Evolutionary conservation across 2,113 vertebrate genomes (phyloP).

Genomic region (Sclerurus mexicanus): DNA sequence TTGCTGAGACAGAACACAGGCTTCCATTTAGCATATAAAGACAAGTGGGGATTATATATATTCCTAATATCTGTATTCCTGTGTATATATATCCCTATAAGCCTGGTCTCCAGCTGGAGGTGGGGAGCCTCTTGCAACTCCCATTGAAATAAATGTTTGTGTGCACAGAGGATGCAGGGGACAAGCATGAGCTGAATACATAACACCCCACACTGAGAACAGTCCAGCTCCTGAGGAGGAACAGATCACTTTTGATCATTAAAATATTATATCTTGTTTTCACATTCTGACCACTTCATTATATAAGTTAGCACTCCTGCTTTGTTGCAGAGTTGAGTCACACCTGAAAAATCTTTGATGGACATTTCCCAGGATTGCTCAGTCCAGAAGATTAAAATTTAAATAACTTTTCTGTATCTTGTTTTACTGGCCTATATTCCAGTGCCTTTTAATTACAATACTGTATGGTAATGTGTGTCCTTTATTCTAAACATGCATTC

Average conservation of each 20-base stretch:
- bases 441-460: neutral
- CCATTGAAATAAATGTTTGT: neutral
- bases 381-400: neutral
- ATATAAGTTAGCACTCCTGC: neutral
- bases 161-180: neutral
- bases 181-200: neutral
- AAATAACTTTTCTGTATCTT: neutral
- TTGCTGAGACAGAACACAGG: neutral
- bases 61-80: neutral
- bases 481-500: neutral
- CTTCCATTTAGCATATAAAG: neutral
- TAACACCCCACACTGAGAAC: accelerated
- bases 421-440: neutral
- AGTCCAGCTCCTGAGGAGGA: neutral
- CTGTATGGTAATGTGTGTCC: neutral
- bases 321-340: neutral
- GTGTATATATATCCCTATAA: neutral
- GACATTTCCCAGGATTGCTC: neutral
- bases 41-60: neutral
- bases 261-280: neutral
- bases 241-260: neutral
- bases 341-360: neutral
- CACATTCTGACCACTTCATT: neutral
- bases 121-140: neutral
- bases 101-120: neutral